phyloP scores from a whole-genome alignment of 2,113 vertebrate genomes.

The Haemorhous mexicanus region DNA sequence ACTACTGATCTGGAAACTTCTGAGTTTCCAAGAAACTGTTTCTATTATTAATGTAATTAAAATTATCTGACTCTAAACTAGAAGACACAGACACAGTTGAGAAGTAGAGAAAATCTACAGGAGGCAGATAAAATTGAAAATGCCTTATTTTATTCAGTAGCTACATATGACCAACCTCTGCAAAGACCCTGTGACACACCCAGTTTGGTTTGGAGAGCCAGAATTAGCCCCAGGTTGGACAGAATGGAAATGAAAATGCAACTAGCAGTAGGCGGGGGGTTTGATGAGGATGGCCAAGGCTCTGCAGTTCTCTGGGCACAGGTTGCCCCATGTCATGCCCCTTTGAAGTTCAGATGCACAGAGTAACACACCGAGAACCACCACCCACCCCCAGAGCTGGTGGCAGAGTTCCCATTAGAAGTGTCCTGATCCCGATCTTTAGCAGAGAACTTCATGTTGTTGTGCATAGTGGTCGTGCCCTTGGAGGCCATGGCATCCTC shows the following conservation, averaged over 20 bases:
- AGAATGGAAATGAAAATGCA: background rate
- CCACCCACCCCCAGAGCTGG: background rate
- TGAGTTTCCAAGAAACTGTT: background rate
- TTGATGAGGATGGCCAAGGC: constrained; percentile 40
- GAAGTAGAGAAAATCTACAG: background rate
- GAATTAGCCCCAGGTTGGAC: background rate
- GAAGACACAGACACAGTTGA: background rate
- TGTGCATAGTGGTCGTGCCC: background rate
- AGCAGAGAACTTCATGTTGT: constrained; percentile 56
- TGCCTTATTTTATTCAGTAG: background rate
- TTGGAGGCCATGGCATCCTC: constrained; percentile 26
- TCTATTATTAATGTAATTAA: background rate
- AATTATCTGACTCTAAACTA: background rate
- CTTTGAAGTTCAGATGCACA: background rate
- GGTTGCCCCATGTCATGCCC: background rate
- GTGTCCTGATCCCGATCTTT: constrained; percentile 40
- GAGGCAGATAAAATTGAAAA: background rate
- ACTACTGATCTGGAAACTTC: background rate
- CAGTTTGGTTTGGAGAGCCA: background rate
- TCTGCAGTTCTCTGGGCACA: constrained; percentile 11
- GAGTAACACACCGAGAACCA: background rate
- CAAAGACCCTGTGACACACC: background rate
- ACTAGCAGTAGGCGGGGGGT: background rate
- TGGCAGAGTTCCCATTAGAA: background rate
- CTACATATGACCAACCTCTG: background rate